These are phyloP conservation scores for Aphodius sticticus DNA, from an alignment of 2,888 invertebrate species.

Conservation along the genomic window DNA sequence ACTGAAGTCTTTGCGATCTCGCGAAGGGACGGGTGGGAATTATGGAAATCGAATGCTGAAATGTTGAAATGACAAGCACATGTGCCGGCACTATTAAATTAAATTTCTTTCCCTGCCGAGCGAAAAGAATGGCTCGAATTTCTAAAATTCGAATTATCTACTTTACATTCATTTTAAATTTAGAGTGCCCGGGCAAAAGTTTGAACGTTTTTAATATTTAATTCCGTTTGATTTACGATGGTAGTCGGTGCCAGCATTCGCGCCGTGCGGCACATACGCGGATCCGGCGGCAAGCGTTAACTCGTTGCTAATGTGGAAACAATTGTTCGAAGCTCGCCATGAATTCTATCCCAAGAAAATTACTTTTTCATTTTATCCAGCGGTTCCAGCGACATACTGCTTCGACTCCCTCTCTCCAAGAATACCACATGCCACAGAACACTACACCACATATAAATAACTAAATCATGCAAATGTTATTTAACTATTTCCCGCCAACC, in stretches of 20 bases:
- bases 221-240: constrained; percentile 63
- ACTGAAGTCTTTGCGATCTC: constrained; percentile 22
- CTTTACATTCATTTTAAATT: constrained; percentile 63
- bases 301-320: constrained; percentile 60
- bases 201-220: constrained; percentile 63
- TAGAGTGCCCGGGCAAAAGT: constrained; percentile 59
- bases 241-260: constrained; percentile 55
- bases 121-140: constrained; percentile 60
- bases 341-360: constrained; percentile 61
- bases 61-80: constrained; percentile 61
- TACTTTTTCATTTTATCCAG: constrained; percentile 60
- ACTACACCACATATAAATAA: neutral
- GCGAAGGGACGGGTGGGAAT: constrained; percentile 23
- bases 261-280: constrained; percentile 46
- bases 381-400: constrained; percentile 44
- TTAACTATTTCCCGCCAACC: too few relatives aligned
- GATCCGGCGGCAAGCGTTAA: constrained; percentile 54
- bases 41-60: constrained; percentile 54
- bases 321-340: constrained; percentile 58
- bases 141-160: constrained; percentile 63
- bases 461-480: neutral
- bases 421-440: constrained; percentile 19
- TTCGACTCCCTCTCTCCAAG: constrained; percentile 24
- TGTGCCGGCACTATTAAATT: constrained; percentile 61
- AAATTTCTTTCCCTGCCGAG: constrained; percentile 58